Evolutionary conservation across 2,113 vertebrate species (phyloP), one percentile per base, ranked within the genome.

Genomic region (Ceyx cyanopectus): DNA sequence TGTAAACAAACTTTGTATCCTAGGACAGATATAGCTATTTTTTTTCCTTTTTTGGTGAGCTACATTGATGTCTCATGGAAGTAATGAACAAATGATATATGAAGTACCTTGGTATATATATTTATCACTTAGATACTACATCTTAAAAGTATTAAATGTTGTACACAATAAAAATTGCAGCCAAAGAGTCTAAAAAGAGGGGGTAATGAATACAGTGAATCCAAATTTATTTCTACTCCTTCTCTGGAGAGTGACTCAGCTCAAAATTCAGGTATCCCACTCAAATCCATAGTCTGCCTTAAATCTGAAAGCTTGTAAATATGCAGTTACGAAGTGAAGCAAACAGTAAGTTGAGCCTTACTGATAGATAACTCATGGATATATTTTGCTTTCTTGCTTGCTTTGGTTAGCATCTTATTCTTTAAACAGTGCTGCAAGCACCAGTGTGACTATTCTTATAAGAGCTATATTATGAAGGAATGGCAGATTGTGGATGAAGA

Each of bases 371-470:
- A 56, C n/a, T 78, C 53, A 30, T 0, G 1, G 54, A 41, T 89
- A 14, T 17, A 50, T 69, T 86, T 43, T 74, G 56, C 61, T 83
- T 83, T 70, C 27, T 37, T 89, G 19, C 57, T 84, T 87, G 61
- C 66, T 85, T 66, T 43, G 40, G 56, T 77, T 60, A 84, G 24
- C 75, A 87, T 65, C 65, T 70, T 68, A 48, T 53, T 75, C 66
- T 60, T 72, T 41, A 60, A 89, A 41, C n/a, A 34, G 17, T 53
- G 53, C 67, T 79, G 57, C 21, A 62, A 61, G 63, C 54, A 53
- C 48, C 53, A 61, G 14, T 23, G 48, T 68, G 84, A 75, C 57
- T 85, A 5, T 30, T 76, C 60, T 79, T 58, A 22, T 12, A 90
- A 15, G 69, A 92, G 46, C 5, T 70, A 3, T 26, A 5, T 54